Conservation (phyloP, 2,888 invertebrate species). For the Polydrusus pterygomalis region DNA sequence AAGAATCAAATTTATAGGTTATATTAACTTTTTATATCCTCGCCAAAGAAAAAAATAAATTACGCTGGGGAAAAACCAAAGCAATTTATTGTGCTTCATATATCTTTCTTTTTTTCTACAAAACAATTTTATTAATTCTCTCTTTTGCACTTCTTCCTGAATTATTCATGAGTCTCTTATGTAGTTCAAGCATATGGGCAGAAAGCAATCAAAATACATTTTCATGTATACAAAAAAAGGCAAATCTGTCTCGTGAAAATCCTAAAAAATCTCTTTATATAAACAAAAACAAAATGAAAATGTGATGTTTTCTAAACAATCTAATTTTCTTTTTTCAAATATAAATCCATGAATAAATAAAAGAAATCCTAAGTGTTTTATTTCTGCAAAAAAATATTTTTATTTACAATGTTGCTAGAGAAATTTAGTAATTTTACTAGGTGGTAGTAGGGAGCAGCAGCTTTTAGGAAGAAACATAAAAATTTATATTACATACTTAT, state of each 20-base stretch:
- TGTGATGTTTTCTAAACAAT: neutral
- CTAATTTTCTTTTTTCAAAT: conserved; percentile 1
- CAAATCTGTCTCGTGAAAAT: conserved; percentile 26
- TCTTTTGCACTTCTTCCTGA: conserved; percentile 44
- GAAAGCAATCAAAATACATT: conserved; percentile 53
- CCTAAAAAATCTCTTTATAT: neutral
- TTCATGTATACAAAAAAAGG: conserved; percentile 48
- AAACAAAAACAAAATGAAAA: conserved; percentile 10
- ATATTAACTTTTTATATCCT: conserved; percentile 21
- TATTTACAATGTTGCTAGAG: too few species aligned
- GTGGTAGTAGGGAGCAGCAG: too few species aligned
- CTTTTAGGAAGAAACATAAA: too few species aligned
- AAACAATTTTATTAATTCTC: conserved; percentile 37
- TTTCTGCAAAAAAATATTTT: too few species aligned
- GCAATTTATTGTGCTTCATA: conserved; percentile 26
- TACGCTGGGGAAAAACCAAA: conserved; percentile 19
- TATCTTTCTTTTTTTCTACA: conserved; percentile 22
- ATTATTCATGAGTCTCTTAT: conserved; percentile 50
- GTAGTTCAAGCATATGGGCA: conserved; percentile 43
- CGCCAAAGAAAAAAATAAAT: conserved; percentile 21
- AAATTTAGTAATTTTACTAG: too few species aligned
- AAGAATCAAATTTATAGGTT: conserved; percentile 14
- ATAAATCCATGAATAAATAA: neutral
- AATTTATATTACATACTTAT: too few species aligned
- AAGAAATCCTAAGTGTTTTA: neutral